A percentile compares a stretch with the other conserved stretches of the same genome.
phyloP scores from a whole-genome alignment of 1,140 invertebrate genomes.

The Drosophila simulans region DNA sequence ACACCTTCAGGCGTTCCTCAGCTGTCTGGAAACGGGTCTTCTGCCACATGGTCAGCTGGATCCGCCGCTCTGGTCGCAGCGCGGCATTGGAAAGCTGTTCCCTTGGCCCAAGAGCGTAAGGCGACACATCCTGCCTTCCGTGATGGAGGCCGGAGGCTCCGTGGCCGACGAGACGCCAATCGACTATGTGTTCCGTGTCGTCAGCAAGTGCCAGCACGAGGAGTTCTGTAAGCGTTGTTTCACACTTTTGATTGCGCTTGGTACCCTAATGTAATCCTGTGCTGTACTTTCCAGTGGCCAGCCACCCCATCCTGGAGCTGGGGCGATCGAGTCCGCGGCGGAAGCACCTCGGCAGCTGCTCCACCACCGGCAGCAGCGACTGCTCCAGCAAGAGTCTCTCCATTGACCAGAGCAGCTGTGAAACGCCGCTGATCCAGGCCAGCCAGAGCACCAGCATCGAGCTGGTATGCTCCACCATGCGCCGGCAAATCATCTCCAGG shows the following conservation, averaged over 20 bases:
- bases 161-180: conserved; percentile 88
- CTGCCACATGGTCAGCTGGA: conserved; percentile 95
- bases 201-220: conserved; percentile 91
- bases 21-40: conserved; percentile 94
- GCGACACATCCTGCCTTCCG: conserved; percentile 86
- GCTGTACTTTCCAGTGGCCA: conserved; percentile 50
- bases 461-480: conserved; percentile 96
- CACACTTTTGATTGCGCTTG: fast-evolving
- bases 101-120: conserved; percentile 89
- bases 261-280: no score
- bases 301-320: conserved; percentile 79
- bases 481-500: conserved; percentile 95
- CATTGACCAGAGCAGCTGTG: conserved; percentile 85
- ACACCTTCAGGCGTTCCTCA: conserved; percentile 95
- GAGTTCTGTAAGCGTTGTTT: conserved; percentile 87
- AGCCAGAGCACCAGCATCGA: conserved; percentile 87
- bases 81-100: conserved; percentile 92
- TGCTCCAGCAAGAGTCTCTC: conserved; percentile 84
- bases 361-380: conserved; percentile 83
- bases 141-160: conserved; percentile 87
- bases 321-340: conserved; percentile 76
- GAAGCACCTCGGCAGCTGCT: conserved; percentile 81
- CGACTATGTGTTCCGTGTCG: conserved; percentile 96
- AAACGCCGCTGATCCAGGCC: conserved; percentile 70
- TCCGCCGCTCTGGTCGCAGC: conserved; percentile 96